Evolutionary conservation across 2,888 invertebrate species (phyloP).

Genomic region (Acleris holmiana): DNA sequence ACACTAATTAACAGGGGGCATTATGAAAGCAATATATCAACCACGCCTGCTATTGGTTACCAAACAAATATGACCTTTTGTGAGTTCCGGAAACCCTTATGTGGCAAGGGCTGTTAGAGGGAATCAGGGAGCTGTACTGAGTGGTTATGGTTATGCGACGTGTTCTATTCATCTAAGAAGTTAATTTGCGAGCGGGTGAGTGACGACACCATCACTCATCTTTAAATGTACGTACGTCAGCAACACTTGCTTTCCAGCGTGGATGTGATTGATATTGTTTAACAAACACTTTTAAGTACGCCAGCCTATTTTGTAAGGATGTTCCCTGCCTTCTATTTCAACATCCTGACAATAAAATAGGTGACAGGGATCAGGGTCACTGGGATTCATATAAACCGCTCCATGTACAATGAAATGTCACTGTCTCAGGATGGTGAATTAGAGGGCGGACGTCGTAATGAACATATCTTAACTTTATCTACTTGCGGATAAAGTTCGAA

Average conservation of each 20-base stretch:
- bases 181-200: constrained; percentile 81
- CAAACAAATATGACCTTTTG: constrained; percentile 50
- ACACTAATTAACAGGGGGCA: constrained; percentile 76
- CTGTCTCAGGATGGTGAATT: no score
- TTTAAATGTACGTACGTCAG: constrained; percentile 61
- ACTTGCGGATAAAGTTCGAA: no score
- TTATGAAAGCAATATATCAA: constrained; percentile 79
- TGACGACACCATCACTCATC: constrained; percentile 80
- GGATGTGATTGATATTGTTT: not conserved
- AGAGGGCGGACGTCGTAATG: no score
- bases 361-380: no score
- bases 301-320: no score
- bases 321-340: no score
- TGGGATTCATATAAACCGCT: no score
- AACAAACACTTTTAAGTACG: no score
- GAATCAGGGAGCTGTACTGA: constrained; percentile 46
- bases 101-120: constrained; percentile 35
- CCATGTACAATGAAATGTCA: no score
- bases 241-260: constrained; percentile 54
- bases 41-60: constrained; percentile 62
- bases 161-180: constrained; percentile 77
- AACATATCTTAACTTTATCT: no score
- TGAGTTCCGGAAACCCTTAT: constrained; percentile 41
- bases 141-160: constrained; percentile 52
- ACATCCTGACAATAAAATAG: no score